Base-by-base conservation (phyloP, 2,888 invertebrate species). In the Lamproptera curius region DNA sequence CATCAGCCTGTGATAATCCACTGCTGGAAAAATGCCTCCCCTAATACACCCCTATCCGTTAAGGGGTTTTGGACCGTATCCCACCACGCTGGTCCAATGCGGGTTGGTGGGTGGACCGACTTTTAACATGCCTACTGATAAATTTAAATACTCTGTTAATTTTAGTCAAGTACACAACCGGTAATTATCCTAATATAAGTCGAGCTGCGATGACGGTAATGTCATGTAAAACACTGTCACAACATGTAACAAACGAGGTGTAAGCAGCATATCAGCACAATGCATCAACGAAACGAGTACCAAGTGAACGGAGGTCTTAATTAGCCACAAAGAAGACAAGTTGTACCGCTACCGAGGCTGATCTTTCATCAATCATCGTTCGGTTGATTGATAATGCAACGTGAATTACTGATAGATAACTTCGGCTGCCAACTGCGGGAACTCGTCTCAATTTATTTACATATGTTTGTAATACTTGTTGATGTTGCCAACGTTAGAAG, bases 341-440 rank as follows among this genome's bases (percentile, higher is more conserved):
- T 70, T 83, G 84, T 84, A 83, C 73, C 55, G 87, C 86, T 87
- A 86, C 87, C 72, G 85, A 79, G 70, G 77, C 78, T 75, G 76
- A 78, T 77, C 74, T 85, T 79, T 69, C 85, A 87, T 87, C 84
- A 81, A 86, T 87, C 87, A 87, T 78, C 53, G 54, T 65, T 65
- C 62, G 67, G 63, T 76, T 87, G 87, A 86, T 86, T 87, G 86
- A 87, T 87, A 85, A 83, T 76, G 72, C 71, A 70, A 78, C 71
- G 83, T 85, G 86, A 83, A 83, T 82, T 85, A 84, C 85, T 86
- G 86, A 87, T 86, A 80, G 86, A 86, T 85, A 80, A 76, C 81
- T 79, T 67, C 73, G 70, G 75, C 79, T 80, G 80, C 76, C 79
- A 71, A 68, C 73, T 60, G 65, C 67, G 72, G 67, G 76, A 77